These are phyloP conservation scores for Leptinotarsa lineolata DNA, from an alignment of 1,140 invertebrate species.

Conservation along the genomic window DNA sequence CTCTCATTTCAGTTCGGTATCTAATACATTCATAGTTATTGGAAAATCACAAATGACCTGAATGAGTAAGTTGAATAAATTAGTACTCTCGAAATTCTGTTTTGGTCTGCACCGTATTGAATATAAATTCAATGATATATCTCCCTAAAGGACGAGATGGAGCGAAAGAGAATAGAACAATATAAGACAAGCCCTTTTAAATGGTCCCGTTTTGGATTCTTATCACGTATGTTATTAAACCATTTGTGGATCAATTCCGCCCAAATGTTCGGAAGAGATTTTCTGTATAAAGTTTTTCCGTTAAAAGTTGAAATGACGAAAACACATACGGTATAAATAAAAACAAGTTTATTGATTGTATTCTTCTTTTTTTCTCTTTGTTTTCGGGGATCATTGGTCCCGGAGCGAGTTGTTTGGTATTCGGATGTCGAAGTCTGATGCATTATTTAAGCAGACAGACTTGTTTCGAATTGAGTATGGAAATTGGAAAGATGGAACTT, in stretches of 20 bases:
- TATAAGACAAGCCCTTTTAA: conserved; percentile 8
- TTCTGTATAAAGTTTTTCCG: conserved; percentile 33
- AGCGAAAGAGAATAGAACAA: conserved; percentile 3
- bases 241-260: conserved; percentile 36
- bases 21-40: too few relatives aligned
- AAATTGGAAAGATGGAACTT: conserved; percentile 30
- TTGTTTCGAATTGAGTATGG: conserved; percentile 31
- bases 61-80: too few relatives aligned
- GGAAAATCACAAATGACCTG: too few relatives aligned
- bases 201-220: background rate
- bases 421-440: conserved; percentile 34
- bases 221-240: conserved; percentile 35
- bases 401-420: conserved; percentile 24
- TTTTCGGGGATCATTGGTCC: background rate
- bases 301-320: conserved; percentile 40
- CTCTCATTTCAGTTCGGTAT: too few relatives aligned
- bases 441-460: conserved; percentile 34
- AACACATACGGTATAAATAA: conserved; percentile 38
- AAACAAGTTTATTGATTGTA: conserved; percentile 43
- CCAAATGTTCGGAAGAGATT: conserved; percentile 38
- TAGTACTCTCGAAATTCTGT: background rate
- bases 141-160: background rate
- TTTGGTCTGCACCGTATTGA: background rate
- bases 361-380: conserved; percentile 27
- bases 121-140: background rate